Evolutionary conservation across 2,888 invertebrate genomes (phyloP).

Genomic region (Biston betularia): DNA sequence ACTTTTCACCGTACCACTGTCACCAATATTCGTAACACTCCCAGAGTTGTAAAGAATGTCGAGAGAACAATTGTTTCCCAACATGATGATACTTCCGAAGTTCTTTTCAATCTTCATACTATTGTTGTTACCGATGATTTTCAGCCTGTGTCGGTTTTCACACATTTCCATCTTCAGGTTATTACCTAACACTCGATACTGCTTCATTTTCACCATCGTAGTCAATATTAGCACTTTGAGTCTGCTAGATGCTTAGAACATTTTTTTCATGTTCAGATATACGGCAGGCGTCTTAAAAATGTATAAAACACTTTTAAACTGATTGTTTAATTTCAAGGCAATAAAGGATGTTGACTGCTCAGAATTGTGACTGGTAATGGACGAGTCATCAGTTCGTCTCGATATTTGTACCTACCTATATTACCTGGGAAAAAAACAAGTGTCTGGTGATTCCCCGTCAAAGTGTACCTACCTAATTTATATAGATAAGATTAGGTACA

Average conservation of each 20-base stretch:
- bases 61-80: conserved; percentile 56
- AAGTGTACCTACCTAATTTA: conserved; percentile 4
- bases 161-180: conserved; percentile 58
- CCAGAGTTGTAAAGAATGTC: conserved; percentile 57
- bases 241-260: background rate
- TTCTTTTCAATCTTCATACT: conserved; percentile 57
- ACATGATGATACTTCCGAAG: conserved; percentile 55
- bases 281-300: background rate
- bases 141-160: conserved; percentile 55
- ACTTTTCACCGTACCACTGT: conserved; percentile 22
- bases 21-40: conserved; percentile 51
- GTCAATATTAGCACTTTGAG: background rate
- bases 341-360: conserved; percentile 18
- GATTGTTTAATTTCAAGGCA: background rate
- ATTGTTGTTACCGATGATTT: conserved; percentile 61
- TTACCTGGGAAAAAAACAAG: conserved; percentile 19
- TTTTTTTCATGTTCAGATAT: background rate
- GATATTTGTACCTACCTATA: conserved; percentile 3
- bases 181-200: conserved; percentile 55
- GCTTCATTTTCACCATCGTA: conserved; percentile 52
- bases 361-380: conserved; percentile 14
- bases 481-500: conserved; percentile 12
- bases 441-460: conserved; percentile 23
- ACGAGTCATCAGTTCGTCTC: conserved; percentile 1
- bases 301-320: background rate